These are phyloP conservation scores for Hestina assimilis DNA, from an alignment of 1,140 invertebrate species.

Conservation along the genomic window DNA sequence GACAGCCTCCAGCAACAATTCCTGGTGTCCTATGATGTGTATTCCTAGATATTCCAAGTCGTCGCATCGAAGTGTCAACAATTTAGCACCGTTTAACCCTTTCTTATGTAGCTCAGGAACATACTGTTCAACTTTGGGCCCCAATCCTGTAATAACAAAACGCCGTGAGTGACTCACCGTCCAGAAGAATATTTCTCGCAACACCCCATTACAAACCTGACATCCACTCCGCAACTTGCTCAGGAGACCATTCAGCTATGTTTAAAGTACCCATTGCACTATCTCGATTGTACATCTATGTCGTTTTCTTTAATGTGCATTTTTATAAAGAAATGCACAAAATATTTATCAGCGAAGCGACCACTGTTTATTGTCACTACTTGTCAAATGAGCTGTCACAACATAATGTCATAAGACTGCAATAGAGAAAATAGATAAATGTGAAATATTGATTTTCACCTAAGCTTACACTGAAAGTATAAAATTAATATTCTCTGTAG, in stretches of 20 bases:
- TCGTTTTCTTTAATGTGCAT: constrained; percentile 21
- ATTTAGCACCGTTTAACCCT: constrained; percentile 88
- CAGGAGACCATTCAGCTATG: constrained; percentile 94
- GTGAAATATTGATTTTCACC: too few relatives aligned
- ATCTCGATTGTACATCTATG: constrained; percentile 12
- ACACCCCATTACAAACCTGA: constrained; percentile 80
- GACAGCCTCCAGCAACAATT: constrained; percentile 93
- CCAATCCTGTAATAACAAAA: constrained; percentile 83
- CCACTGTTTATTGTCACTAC: constrained; percentile 27
- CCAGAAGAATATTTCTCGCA: constrained; percentile 21
- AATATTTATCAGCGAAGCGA: constrained; percentile 15
- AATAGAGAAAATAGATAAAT: constrained; percentile 7
- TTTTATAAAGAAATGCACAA: constrained; percentile 11
- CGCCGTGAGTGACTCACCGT: constrained; percentile 46
- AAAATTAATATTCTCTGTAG: not conserved
- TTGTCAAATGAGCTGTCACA: constrained; percentile 20
- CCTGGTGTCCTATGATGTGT: constrained; percentile 93
- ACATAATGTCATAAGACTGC: not conserved
- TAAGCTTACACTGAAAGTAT: not conserved
- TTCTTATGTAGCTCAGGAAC: constrained; percentile 89
- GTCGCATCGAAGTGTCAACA: constrained; percentile 90
- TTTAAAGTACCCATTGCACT: constrained; percentile 86
- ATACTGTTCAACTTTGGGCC: constrained; percentile 89
- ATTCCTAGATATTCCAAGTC: constrained; percentile 93
- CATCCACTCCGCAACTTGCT: constrained; percentile 95